phyloP scores from a whole-genome alignment of 2,113 vertebrate species.

The Cyanoderma ruficeps region DNA sequence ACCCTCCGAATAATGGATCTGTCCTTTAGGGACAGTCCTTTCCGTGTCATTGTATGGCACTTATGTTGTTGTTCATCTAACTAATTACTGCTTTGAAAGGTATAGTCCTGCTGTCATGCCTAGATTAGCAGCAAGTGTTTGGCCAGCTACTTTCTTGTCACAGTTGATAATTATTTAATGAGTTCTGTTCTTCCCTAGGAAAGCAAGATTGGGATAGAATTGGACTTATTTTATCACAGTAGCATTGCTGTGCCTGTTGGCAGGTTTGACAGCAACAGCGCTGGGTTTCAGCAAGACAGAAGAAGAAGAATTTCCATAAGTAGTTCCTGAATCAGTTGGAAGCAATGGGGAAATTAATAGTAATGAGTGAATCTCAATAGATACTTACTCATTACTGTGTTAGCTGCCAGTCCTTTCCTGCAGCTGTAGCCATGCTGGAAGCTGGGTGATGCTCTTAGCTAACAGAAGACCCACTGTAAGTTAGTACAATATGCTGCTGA shows the following conservation, averaged over 20 bases:
- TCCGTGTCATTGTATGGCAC: slow-evolving; percentile 53
- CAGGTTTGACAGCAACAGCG: slow-evolving; percentile 24
- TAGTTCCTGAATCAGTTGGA: slow-evolving; percentile 30
- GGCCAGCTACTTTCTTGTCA: slow-evolving; percentile 65
- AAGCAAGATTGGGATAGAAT: slow-evolving; percentile 63
- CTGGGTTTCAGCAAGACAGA: slow-evolving; percentile 57
- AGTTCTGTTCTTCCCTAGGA: slow-evolving; percentile 65
- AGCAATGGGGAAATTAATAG: slow-evolving; percentile 22
- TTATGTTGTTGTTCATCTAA: slow-evolving; percentile 63
- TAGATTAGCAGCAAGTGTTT: slow-evolving; percentile 67
- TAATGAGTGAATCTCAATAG: slow-evolving; percentile 63
- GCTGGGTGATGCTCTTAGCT: slow-evolving; percentile 19
- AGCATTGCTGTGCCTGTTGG: slow-evolving; percentile 35
- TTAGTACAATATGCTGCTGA: background rate
- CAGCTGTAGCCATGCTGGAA: slow-evolving; percentile 40
- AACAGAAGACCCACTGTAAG: background rate
- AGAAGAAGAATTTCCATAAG: slow-evolving; percentile 72
- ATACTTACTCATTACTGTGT: slow-evolving; percentile 32
- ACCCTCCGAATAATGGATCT: slow-evolving; percentile 66
- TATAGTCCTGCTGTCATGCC: slow-evolving; percentile 64
- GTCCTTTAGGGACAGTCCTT: slow-evolving; percentile 69
- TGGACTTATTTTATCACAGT: slow-evolving; percentile 59
- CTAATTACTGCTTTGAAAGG: slow-evolving; percentile 64
- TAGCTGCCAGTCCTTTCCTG: slow-evolving; percentile 43
- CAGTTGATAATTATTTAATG: slow-evolving; percentile 64